Conservation (phyloP, 1,140 invertebrate genomes). For the Palaemon carinicauda region DNA sequence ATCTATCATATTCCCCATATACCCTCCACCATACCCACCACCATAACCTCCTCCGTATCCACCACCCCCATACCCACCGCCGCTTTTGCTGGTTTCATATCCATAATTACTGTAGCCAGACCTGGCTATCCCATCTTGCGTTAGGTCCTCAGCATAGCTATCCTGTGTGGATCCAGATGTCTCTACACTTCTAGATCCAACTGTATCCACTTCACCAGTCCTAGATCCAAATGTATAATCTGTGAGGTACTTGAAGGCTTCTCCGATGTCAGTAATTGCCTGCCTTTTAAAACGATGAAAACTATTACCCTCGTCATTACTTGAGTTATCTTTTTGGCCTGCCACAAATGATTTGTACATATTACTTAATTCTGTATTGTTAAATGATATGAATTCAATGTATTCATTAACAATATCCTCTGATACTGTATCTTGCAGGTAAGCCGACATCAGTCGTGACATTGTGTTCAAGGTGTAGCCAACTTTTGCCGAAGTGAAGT, state of each 20-base stretch:
- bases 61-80: not conserved
- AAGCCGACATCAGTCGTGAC: not conserved
- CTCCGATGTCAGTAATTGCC: not conserved
- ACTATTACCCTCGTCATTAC: not conserved
- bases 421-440: not conserved
- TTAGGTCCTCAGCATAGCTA: not conserved
- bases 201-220: no score
- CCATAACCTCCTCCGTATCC: not conserved
- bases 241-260: not conserved
- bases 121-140: not conserved
- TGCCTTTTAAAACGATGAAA: not conserved
- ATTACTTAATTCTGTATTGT: constrained; percentile 5
- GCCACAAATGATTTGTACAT: not conserved
- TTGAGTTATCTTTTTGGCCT: not conserved
- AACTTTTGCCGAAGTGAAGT: constrained; percentile 11
- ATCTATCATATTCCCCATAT: constrained; percentile 12
- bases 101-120: not conserved
- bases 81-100: not conserved
- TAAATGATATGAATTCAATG: constrained; percentile 10
- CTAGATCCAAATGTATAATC: no score
- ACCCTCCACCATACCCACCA: not conserved
- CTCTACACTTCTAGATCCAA: not conserved
- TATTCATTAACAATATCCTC: not conserved
- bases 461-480: not conserved
- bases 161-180: no score